These are phyloP conservation scores for Pristionchus maxplancki DNA, from an alignment of 2,888 invertebrate species.

Conservation along the genomic window DNA sequence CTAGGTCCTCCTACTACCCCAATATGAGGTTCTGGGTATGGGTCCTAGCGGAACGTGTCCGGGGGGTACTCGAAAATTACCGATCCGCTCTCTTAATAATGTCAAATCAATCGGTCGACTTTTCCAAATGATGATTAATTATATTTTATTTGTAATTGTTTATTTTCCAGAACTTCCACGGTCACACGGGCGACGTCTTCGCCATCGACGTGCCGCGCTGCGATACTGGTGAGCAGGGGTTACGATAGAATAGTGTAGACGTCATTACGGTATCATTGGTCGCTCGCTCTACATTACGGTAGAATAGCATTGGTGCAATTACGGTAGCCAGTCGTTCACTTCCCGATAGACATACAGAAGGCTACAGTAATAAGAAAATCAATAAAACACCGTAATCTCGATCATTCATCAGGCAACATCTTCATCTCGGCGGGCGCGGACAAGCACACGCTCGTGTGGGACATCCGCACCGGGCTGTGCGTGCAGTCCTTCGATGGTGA, in stretches of 20 bases:
- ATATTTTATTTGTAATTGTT: background rate
- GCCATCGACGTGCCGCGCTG: slow-evolving; percentile 96
- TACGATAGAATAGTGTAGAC: too few species aligned
- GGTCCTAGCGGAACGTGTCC: too few species aligned
- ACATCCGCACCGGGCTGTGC: slow-evolving; percentile 97
- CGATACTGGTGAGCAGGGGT: slow-evolving; percentile 86
- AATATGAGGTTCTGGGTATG: too few species aligned
- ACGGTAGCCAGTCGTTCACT: too few species aligned
- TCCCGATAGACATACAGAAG: background rate
- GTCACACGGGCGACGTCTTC: slow-evolving; percentile 94
- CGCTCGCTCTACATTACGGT: too few species aligned
- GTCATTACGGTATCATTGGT: too few species aligned
- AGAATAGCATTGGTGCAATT: too few species aligned
- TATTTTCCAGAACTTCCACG: slow-evolving; percentile 92
- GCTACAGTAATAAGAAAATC: background rate
- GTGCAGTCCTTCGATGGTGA: slow-evolving; percentile 93
- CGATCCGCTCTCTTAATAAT: too few species aligned
- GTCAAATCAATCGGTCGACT: too few species aligned
- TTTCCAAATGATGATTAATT: too few species aligned
- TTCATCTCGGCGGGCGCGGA: slow-evolving; percentile 89
- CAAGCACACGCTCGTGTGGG: slow-evolving; percentile 97
- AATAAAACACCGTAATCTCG: background rate
- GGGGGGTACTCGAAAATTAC: too few species aligned
- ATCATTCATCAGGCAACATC: slow-evolving; percentile 88
- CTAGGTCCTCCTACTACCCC: too few species aligned